Conservation (phyloP, 2,113 vertebrate genomes). For the Xiphias gladius region DNA sequence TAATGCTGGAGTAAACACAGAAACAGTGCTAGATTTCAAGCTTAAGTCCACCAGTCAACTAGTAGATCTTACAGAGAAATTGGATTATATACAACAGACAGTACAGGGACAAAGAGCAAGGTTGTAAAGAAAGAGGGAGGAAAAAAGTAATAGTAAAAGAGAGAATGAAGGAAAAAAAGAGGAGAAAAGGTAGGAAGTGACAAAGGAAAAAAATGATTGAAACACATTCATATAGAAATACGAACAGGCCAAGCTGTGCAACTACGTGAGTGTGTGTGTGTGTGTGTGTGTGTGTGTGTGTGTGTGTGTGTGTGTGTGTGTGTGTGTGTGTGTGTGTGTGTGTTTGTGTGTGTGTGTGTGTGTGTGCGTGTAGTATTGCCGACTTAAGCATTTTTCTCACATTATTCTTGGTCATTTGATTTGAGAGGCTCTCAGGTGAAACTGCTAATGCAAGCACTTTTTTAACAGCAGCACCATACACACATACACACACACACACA, state of each 20-base stretch:
- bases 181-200: neutral
- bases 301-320: conserved; percentile 1
- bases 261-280: neutral
- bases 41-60: neutral
- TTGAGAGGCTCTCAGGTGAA: conserved; percentile 76
- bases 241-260: neutral
- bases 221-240: conserved; percentile 36
- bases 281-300: conserved; percentile 21
- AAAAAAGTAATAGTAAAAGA: neutral
- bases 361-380: conserved; percentile 49
- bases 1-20: no score
- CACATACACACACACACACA: conserved; percentile 19
- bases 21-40: neutral
- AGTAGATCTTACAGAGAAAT: neutral
- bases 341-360: conserved; percentile 33
- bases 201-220: conserved; percentile 7
- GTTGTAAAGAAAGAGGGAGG: neutral
- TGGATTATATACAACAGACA: conserved; percentile 9
- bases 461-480: conserved; percentile 18
- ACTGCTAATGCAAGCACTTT: conserved; percentile 79
- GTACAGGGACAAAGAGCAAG: neutral
- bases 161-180: neutral
- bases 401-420: conserved; percentile 80
- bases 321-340: conserved; percentile 29
- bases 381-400: conserved; percentile 77